These are phyloP conservation scores for Ernsta delagoae DNA, from an alignment of 2,888 invertebrate genomes.

Conservation along the genomic window DNA sequence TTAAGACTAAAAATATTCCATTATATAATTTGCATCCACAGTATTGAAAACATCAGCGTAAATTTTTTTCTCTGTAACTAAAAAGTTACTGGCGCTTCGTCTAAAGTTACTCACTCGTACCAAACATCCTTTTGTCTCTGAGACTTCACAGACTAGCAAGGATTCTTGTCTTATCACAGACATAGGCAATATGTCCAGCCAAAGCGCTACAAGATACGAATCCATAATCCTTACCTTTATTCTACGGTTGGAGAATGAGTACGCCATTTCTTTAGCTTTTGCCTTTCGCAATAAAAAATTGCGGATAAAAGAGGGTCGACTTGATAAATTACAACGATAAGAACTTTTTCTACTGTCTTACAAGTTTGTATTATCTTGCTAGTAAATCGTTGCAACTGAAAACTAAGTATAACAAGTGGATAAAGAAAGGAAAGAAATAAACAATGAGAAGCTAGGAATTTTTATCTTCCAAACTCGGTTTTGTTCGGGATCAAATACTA, in stretches of 20 bases:
- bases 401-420: conserved; percentile 22
- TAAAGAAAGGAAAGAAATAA: conserved; percentile 4
- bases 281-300: conserved; percentile 24
- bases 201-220: conserved; percentile 1
- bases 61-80: too few relatives aligned
- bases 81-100: neutral
- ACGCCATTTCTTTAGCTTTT: conserved; percentile 4
- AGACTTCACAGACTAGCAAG: neutral
- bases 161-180: neutral
- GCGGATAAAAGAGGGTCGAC: conserved; percentile 24
- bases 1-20: too few relatives aligned
- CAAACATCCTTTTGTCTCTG: neutral
- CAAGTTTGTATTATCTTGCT: conserved; percentile 30
- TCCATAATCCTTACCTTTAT: conserved; percentile 3
- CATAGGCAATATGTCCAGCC: neutral
- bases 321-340: conserved; percentile 31
- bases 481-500: conserved; percentile 2
- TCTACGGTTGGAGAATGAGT: conserved; percentile 5
- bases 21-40: too few relatives aligned
- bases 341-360: conserved; percentile 27
- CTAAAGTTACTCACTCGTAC: too few relatives aligned
- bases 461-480: conserved; percentile 2
- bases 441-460: neutral
- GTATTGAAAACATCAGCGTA: too few relatives aligned
- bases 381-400: conserved; percentile 30